These are phyloP conservation scores for Poecilus cupreus DNA, from an alignment of 2,888 invertebrate genomes.

Conservation along the genomic window DNA sequence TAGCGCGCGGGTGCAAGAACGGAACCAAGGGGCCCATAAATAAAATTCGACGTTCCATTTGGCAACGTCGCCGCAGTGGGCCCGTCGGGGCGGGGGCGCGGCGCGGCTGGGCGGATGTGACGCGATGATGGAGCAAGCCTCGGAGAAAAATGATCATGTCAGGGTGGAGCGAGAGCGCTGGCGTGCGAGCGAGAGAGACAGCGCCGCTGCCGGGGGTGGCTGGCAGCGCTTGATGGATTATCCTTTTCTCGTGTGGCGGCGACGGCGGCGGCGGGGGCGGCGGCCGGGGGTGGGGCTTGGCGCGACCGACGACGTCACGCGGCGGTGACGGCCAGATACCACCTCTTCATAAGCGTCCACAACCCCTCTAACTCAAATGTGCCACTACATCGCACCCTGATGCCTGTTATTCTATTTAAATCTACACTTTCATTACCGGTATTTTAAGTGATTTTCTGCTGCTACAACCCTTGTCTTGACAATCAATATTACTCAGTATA, in stretches of 20 bases:
- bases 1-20: constrained; percentile 68
- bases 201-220: constrained; percentile 56
- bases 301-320: constrained; percentile 53
- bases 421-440: neutral
- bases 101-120: constrained; percentile 78
- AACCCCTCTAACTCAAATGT: neutral
- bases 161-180: constrained; percentile 68
- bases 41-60: constrained; percentile 74
- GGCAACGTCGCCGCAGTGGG: constrained; percentile 76
- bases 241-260: constrained; percentile 65
- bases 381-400: neutral
- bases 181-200: constrained; percentile 64
- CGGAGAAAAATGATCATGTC: constrained; percentile 83
- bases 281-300: constrained; percentile 30
- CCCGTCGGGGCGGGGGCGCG: constrained; percentile 74
- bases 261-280: constrained; percentile 68
- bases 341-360: constrained; percentile 42
- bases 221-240: constrained; percentile 73
- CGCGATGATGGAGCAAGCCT: constrained; percentile 85
- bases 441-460: neutral
- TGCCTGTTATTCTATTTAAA: neutral
- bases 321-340: constrained; percentile 51
- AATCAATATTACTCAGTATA: no score
- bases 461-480: neutral
- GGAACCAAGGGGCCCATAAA: constrained; percentile 73